Conservation (phyloP, 2,797 vertebrate species). For the Aeoliscus strigatus region DNA sequence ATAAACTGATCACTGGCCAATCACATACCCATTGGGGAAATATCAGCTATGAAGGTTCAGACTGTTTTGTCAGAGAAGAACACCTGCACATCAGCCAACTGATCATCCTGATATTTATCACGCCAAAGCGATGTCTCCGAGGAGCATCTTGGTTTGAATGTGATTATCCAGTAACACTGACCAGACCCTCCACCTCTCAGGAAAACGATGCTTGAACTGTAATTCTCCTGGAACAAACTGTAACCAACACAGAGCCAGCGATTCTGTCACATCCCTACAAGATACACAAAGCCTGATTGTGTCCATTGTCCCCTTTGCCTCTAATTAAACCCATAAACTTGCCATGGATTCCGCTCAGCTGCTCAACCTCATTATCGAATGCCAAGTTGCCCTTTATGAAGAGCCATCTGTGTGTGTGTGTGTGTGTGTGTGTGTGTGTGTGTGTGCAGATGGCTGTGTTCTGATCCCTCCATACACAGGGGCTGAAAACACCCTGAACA, state of each 20-base stretch:
- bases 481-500: constrained; percentile 39
- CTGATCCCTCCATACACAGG: constrained; percentile 33
- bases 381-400: constrained; percentile 52
- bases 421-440: constrained; percentile 11
- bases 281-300: constrained; percentile 45
- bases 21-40: background rate
- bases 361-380: constrained; percentile 45
- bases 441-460: constrained; percentile 49
- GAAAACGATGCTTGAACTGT: no score
- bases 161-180: background rate
- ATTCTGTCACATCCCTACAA: background rate
- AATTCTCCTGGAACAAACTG: background rate
- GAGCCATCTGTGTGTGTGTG: constrained; percentile 18
- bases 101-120: no score
- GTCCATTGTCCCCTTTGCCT: constrained; percentile 14
- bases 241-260: background rate
- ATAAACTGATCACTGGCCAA: constrained; percentile 1
- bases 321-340: constrained; percentile 56
- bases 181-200: background rate
- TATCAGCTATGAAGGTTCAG: no score
- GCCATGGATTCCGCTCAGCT: constrained; percentile 55
- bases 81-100: no score
- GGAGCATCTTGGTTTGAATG: no score
- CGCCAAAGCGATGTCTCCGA: no score
- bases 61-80: no score